Base-by-base conservation (phyloP, 2,888 invertebrate species). In the Pinctada fucata region DNA sequence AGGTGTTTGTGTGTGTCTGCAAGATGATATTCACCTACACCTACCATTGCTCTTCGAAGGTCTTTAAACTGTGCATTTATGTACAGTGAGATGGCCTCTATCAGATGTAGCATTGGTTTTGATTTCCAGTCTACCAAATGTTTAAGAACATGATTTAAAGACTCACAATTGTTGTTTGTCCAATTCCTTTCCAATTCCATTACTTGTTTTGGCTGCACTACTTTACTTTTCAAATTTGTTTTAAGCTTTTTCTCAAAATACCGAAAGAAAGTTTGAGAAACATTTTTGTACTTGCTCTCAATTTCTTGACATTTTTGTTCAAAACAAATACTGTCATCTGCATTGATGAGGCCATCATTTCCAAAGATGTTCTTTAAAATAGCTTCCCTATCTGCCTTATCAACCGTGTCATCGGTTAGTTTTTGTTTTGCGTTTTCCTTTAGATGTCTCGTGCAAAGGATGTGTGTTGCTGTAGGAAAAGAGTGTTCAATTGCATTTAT, bases 131-230 rank as follows among this genome's bases (percentile, higher is more conserved):
- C 45, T 2, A 63, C 72, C 2, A 58, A 31, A 31, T 72, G 52
- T 72, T 72, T 72, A 3, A 64, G 66, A 3, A 74, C 66, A 49
- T 74, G 66, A 13, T 74, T 74, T 48, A 74, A 16, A 6, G 74
- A 74, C 74, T 72, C 72, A 63, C 13, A 72, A 47, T 72, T 72
- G 64, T 72, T 72, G 64, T 72, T 72, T 50, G 63, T 74, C 74
- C 74, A 66, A 47, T 74, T 66, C 10, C 10, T 5, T 5, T 47
- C 49, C 5, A 64, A 16, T 49, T 63, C 65, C 3, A 66, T 3
- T 10, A 3, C 2, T 10, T 72, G 31, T 58, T 47, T 8, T 2
- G 49, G 16, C 16, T 64, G 63, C 51, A 10, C 2, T 48, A 75
- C 66, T 65, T 76, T 71, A 48, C 2, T 50, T n/a, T n/a, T 70